phyloP scores from a whole-genome alignment of 2,797 vertebrate genomes.

The Triplophysa bombifrons region DNA sequence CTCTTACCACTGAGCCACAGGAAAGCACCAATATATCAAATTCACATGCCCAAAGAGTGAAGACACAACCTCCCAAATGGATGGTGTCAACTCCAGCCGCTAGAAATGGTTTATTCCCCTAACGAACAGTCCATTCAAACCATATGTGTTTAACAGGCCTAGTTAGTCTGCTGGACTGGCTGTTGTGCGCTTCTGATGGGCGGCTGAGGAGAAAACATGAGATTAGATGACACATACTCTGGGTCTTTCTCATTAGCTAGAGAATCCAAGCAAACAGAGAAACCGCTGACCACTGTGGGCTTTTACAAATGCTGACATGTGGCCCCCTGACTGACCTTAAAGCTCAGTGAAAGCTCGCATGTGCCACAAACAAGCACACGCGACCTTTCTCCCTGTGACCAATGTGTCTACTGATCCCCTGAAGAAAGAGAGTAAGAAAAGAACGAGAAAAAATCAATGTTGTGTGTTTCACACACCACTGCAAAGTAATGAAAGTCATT shows the following conservation, averaged over 20 bases:
- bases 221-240: constrained; percentile 24
- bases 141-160: neutral
- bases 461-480: constrained; percentile 59
- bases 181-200: constrained; percentile 7
- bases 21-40: no score
- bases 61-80: neutral
- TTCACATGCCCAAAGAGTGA: neutral
- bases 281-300: constrained; percentile 24
- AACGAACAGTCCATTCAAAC: constrained; percentile 19
- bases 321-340: constrained; percentile 34
- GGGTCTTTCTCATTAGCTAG: constrained; percentile 17
- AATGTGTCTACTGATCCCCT: constrained; percentile 16
- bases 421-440: constrained; percentile 33
- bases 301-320: constrained; percentile 52
- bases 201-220: constrained; percentile 1
- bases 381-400: constrained; percentile 20
- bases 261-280: neutral
- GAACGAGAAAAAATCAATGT: constrained; percentile 55
- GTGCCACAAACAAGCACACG: constrained; percentile 2
- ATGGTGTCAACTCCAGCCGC: neutral
- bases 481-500: constrained; percentile 69
- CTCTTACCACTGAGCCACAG: no score
- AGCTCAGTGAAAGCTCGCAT: constrained; percentile 12
- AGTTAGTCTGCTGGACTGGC: constrained; percentile 10
- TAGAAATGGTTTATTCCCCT: neutral